Base-by-base conservation (phyloP, 1,140 invertebrate genomes). In the Orchestia grillus region DNA sequence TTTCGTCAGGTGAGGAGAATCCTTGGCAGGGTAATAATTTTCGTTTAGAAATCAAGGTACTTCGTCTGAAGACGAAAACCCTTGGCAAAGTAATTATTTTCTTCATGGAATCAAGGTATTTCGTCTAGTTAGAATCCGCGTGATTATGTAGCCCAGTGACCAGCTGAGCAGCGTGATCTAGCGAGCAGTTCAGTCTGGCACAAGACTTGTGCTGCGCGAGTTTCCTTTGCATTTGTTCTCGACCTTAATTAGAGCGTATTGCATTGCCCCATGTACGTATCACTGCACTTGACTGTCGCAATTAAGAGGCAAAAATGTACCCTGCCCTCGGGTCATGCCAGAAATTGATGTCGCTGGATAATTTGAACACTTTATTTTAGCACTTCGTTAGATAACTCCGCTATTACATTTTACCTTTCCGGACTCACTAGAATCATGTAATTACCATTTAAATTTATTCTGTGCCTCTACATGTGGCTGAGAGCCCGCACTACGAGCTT, bases 381-480 rank as follows among this genome's bases (percentile, higher is more conserved):
- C 3, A 77, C 62, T 77, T 77, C 62, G 62, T 77, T 77, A 77
- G 28, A 77, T 77, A 77, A 77, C 36, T 77, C 62, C 36, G 62
- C 62, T 19, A 77, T 77, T 77, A 36, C 62, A 77, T 36, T 36
- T 28, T 77, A 53, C 62, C 62, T 77, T 3, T 77, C 15, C 36
- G 11, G 62, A 53, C 47, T 53, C 47, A 19, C 47, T 53, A 53
- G 19, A 19, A 77, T 77, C 62, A 77, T 77, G 62, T 36, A 77
- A 77, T 77, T 77, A 77, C 62, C 28, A 77, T 77, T 77, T 77
- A 77, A 77, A 77, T 77, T 77, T 77, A 77, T 77, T 77, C 62
- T 77, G 11, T 15, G 62, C 62, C n/a, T 3, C 62, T 77, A 36
- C 11, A 77, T 77, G 11, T 77, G 11, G 28, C 62, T 15, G 1